These are phyloP conservation scores for Xiphophorus couchianus DNA, from an alignment of 2,113 vertebrate genomes.

Conservation along the genomic window DNA sequence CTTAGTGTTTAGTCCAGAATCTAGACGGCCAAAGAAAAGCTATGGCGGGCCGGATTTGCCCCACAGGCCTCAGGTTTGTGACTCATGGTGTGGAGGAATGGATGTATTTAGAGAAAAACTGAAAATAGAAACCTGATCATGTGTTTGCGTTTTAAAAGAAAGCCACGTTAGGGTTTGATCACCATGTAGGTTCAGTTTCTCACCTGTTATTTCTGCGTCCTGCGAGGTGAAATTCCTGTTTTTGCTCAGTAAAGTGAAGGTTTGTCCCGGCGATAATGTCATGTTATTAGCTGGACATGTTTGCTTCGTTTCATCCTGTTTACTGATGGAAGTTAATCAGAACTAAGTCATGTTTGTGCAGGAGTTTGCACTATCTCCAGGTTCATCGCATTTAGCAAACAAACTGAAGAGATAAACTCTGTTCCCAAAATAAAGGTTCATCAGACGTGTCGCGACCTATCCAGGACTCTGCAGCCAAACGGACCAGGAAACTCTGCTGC, in stretches of 20 bases:
- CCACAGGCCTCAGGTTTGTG: no score
- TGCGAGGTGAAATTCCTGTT: not conserved
- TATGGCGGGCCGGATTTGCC: no score
- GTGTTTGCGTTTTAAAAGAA: not conserved
- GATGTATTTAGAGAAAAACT: not conserved
- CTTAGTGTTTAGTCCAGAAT: no score
- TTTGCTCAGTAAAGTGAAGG: not conserved
- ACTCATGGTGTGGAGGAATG: not conserved
- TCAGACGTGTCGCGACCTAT: conserved; percentile 19
- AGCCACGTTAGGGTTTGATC: not conserved
- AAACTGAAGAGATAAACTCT: conserved; percentile 7
- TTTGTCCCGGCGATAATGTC: not conserved
- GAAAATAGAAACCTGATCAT: not conserved
- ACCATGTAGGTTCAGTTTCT: not conserved
- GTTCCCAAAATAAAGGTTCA: not conserved
- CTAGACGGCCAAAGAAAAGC: no score
- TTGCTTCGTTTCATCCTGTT: not conserved
- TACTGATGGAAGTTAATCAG: not conserved
- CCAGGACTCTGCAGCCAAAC: not conserved
- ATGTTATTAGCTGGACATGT: not conserved
- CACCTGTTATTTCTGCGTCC: no score
- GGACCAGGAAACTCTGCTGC: not conserved
- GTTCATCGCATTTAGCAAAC: conserved; percentile 27
- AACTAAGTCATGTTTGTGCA: not conserved
- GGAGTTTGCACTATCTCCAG: conserved; percentile 12